These are phyloP conservation scores for Pitta sordida DNA, from an alignment of 2,113 vertebrate species.

Conservation along the genomic window DNA sequence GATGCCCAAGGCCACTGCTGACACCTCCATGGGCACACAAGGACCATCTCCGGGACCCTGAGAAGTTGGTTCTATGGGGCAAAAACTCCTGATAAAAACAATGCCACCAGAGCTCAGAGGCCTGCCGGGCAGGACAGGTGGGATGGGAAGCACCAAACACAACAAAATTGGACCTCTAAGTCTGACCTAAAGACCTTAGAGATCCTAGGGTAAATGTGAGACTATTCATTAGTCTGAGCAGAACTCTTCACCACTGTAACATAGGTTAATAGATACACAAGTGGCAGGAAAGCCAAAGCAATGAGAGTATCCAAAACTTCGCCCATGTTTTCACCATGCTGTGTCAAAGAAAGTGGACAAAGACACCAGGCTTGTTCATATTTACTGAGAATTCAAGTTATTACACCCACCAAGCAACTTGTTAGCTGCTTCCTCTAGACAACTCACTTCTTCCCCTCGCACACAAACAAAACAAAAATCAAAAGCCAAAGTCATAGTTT, in stretches of 20 bases:
- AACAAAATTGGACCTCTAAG: not conserved
- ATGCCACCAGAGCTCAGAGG: not conserved
- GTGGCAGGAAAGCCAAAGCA: not conserved
- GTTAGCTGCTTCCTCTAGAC: not conserved
- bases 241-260: not conserved
- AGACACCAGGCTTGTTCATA: not conserved
- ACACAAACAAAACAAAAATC: conserved; percentile 30
- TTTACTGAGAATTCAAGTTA: not conserved
- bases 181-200: not conserved
- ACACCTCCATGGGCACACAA: not conserved
- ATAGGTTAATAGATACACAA: fast-evolving
- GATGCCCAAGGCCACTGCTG: not conserved
- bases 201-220: not conserved
- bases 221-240: not conserved
- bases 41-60: not conserved
- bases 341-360: not conserved
- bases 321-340: not conserved
- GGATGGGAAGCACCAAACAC: not conserved
- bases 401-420: not conserved
- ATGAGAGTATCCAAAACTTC: not conserved
- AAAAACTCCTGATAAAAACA: fast-evolving
- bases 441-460: not conserved
- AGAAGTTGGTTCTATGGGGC: not conserved
- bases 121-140: not conserved
- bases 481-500: conserved; percentile 46